These are phyloP conservation scores for Ectropis grisescens DNA, from an alignment of 1,140 invertebrate genomes.

Conservation along the genomic window DNA sequence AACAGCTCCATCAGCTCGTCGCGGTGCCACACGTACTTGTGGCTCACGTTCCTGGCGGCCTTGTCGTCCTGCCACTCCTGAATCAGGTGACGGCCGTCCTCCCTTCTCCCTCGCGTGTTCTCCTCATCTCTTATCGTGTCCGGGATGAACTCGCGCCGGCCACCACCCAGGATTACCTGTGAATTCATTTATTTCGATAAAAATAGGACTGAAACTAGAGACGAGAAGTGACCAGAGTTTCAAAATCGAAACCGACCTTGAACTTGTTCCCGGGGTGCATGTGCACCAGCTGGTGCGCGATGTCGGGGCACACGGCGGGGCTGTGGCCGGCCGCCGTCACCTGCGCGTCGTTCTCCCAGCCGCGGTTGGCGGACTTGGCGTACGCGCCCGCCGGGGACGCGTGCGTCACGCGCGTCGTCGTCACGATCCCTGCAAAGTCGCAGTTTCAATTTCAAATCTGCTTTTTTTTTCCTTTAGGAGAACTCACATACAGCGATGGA, in stretches of 20 bases:
- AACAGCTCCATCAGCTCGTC: conserved; percentile 75
- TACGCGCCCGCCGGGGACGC: conserved; percentile 84
- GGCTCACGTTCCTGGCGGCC: conserved; percentile 72
- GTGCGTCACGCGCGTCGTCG: conserved; percentile 84
- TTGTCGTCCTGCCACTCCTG: conserved; percentile 55
- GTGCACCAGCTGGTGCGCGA: conserved; percentile 81
- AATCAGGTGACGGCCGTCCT: conserved; percentile 70
- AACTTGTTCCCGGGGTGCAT: conserved; percentile 74
- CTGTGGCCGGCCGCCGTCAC: conserved; percentile 38
- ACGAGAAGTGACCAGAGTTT: no score
- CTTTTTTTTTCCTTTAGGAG: no score
- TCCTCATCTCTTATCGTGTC: conserved; percentile 76
- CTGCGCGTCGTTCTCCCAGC: conserved; percentile 83
- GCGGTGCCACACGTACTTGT: conserved; percentile 77
- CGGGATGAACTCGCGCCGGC: conserved; percentile 76
- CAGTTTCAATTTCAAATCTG: no score
- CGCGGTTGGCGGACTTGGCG: conserved; percentile 79
- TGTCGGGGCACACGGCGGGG: conserved; percentile 64
- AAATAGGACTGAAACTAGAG: no score
- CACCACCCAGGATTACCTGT: conserved; percentile 80
- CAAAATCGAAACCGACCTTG: conserved; percentile 44
- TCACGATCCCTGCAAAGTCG: conserved; percentile 83
- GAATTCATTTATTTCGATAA: no score
- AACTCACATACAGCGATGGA: no score
- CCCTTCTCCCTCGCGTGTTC: conserved; percentile 73